Conservation (phyloP, 1,140 invertebrate species). For the Hesperophylax magnus region DNA sequence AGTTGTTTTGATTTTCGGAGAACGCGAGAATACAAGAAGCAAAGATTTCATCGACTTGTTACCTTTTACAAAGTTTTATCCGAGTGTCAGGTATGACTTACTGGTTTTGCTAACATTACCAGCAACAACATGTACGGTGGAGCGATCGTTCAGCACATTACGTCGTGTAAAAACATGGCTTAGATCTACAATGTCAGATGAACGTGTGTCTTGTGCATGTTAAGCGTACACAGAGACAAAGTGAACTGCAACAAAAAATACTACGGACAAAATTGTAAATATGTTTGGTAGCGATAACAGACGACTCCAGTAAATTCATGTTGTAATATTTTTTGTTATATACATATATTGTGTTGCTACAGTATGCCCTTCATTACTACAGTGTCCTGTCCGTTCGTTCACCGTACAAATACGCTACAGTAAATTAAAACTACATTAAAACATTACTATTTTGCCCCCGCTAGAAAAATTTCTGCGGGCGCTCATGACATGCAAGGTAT, state of each 20-base stretch:
- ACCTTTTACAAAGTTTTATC: too few species aligned
- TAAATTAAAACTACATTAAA: too few species aligned
- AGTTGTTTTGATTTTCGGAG: too few species aligned
- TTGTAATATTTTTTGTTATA: slow-evolving; percentile 15
- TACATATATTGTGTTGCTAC: slow-evolving; percentile 1
- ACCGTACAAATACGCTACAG: too few species aligned
- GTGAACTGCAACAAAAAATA: slow-evolving; percentile 1
- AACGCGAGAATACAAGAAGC: too few species aligned
- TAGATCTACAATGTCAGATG: slow-evolving; percentile 7
- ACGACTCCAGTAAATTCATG: slow-evolving; percentile 3
- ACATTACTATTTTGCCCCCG: neutral
- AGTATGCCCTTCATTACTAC: too few species aligned
- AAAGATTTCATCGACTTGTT: too few species aligned
- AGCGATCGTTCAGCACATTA: slow-evolving; percentile 4
- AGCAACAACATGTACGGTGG: slow-evolving; percentile 1
- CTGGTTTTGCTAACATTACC: neutral
- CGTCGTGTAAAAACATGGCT: neutral
- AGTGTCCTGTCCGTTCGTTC: too few species aligned
- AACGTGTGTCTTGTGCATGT: neutral
- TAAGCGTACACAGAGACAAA: slow-evolving; percentile 4
- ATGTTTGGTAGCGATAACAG: slow-evolving; percentile 10
- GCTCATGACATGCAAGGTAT: too few species aligned
- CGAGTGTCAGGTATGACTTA: slow-evolving; percentile 2
- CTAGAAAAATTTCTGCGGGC: neutral
- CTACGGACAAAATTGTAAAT: slow-evolving; percentile 1